Conservation (phyloP, 1,140 invertebrate species). For the Cotesia vestalis region DNA sequence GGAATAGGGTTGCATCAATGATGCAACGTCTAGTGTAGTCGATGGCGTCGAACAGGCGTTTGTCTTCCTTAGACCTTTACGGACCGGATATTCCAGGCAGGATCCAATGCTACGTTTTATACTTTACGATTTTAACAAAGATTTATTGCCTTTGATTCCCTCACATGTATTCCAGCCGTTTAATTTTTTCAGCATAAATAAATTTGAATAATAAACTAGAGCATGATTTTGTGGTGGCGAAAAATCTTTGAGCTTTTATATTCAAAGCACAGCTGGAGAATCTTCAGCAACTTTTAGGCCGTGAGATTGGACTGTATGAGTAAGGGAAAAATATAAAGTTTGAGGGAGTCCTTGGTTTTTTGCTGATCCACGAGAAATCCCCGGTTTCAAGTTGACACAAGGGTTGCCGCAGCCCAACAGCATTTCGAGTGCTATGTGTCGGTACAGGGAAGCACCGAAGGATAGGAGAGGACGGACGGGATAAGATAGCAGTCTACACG, state of each 20-base stretch:
- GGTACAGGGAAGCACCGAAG: too few relatives aligned
- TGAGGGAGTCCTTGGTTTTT: conserved; percentile 48
- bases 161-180: too few relatives aligned
- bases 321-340: conserved; percentile 11
- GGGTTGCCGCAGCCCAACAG: conserved; percentile 38
- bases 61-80: conserved; percentile 62
- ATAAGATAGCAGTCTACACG: conserved; percentile 29
- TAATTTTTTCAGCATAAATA: too few relatives aligned
- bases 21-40: conserved; percentile 55
- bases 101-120: conserved; percentile 3
- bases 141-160: too few relatives aligned
- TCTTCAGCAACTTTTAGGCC: too few relatives aligned
- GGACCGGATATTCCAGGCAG: conserved; percentile 50
- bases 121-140: conserved; percentile 11
- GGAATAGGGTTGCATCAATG: conserved; percentile 63
- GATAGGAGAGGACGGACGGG: too few relatives aligned
- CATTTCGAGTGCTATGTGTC: not conserved
- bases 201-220: too few relatives aligned
- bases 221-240: too few relatives aligned
- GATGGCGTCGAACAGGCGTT: conserved; percentile 55
- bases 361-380: conserved; percentile 57
- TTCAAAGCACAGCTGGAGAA: too few relatives aligned
- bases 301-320: too few relatives aligned
- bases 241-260: too few relatives aligned
- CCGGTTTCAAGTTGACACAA: conserved; percentile 41